Conservation (phyloP, 2,888 invertebrate genomes). For the Eurytoma californica region DNA sequence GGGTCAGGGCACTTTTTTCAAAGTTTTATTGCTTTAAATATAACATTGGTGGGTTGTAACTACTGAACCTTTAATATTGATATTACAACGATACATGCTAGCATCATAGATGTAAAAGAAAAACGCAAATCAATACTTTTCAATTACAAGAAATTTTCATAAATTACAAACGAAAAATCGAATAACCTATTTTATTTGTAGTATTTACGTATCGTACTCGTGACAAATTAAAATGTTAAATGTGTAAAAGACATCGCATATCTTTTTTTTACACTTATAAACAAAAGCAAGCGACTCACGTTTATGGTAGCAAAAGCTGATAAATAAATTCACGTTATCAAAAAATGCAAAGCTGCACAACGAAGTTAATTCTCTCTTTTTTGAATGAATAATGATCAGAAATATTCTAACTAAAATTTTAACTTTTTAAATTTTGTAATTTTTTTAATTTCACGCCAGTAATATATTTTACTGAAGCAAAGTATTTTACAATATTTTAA, state of each 20-base stretch:
- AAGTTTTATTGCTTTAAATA: conserved; percentile 12
- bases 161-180: background rate
- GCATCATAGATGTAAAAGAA: conserved; percentile 15
- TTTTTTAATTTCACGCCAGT: no score
- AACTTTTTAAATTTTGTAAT: no score
- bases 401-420: background rate
- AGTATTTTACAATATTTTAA: no score
- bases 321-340: conserved; percentile 11
- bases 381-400: conserved; percentile 44
- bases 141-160: conserved; percentile 9
- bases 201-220: conserved; percentile 30
- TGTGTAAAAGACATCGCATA: conserved; percentile 28
- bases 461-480: no score
- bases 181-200: no score
- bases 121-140: conserved; percentile 1
- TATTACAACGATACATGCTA: conserved; percentile 14
- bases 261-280: conserved; percentile 41
- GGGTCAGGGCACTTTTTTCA: background rate
- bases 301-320: conserved; percentile 45
- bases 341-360: conserved; percentile 46
- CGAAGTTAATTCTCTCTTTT: conserved; percentile 1
- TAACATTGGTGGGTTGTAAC: background rate
- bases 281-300: conserved; percentile 52
- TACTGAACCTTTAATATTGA: background rate
- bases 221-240: conserved; percentile 20